Conservation (phyloP, 2,113 vertebrate genomes). For the Myodes glareolus region DNA sequence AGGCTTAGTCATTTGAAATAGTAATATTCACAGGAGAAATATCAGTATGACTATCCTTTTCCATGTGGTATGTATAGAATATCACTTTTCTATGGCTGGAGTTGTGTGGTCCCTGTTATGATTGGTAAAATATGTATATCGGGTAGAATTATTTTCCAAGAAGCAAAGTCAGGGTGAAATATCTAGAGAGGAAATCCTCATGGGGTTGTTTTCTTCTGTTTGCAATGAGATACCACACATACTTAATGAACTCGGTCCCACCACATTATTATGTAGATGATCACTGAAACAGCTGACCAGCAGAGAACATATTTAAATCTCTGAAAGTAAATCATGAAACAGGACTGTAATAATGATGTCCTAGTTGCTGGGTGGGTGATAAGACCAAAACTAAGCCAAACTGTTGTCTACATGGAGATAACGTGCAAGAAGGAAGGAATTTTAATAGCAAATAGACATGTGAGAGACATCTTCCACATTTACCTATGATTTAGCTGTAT, state of each 20-base stretch:
- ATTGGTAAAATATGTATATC: neutral
- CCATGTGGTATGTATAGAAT: neutral
- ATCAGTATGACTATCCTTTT: no score
- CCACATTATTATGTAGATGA: neutral
- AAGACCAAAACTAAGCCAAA: neutral
- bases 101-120: neutral
- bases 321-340: neutral
- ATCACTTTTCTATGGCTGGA: no score
- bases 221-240: neutral
- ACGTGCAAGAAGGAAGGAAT: neutral
- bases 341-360: no score
- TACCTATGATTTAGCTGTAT: neutral
- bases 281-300: neutral
- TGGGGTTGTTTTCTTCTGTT: neutral
- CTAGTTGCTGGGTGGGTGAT: neutral
- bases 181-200: neutral
- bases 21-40: neutral
- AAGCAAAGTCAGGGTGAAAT: neutral
- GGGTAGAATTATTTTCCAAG: neutral
- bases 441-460: neutral
- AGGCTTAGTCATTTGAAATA: neutral
- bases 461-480: neutral
- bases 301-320: neutral
- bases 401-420: neutral
- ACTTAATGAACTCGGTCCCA: neutral